These are phyloP conservation scores for Elgonia sp. DNA, from an alignment of 2,888 invertebrate genomes.

Conservation along the genomic window DNA sequence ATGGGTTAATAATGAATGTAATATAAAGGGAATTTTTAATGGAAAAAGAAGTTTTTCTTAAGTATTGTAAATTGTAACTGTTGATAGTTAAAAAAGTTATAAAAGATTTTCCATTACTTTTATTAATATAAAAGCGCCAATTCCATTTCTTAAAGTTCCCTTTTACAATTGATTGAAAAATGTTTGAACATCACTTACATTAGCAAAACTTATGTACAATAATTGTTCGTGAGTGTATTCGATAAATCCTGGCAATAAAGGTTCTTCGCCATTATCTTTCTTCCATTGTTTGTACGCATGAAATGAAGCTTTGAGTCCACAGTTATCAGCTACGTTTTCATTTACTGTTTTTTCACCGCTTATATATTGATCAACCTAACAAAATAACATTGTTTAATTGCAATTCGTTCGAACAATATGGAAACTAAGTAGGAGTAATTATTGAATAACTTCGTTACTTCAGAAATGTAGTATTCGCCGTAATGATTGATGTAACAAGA, in stretches of 20 bases:
- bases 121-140: no score
- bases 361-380: conserved; percentile 87
- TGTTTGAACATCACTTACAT: conserved; percentile 52
- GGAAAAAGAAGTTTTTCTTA: no score
- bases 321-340: conserved; percentile 95
- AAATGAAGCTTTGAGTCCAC: conserved; percentile 92
- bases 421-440: background rate
- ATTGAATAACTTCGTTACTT: conserved; percentile 86
- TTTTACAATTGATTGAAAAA: background rate
- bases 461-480: conserved; percentile 89
- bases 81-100: no score
- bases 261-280: conserved; percentile 88
- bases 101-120: no score
- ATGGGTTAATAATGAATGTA: no score
- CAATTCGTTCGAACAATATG: background rate
- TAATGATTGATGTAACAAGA: conserved; percentile 96
- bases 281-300: conserved; percentile 90
- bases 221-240: conserved; percentile 91
- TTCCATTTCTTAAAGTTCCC: no score
- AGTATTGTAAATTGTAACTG: no score
- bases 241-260: conserved; percentile 92
- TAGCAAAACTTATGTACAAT: conserved; percentile 88
- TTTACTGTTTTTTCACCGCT: conserved; percentile 92
- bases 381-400: background rate
- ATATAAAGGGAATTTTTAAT: no score